Base-by-base conservation (phyloP, 2,113 vertebrate genomes). In the Anas platyrhynchos region DNA sequence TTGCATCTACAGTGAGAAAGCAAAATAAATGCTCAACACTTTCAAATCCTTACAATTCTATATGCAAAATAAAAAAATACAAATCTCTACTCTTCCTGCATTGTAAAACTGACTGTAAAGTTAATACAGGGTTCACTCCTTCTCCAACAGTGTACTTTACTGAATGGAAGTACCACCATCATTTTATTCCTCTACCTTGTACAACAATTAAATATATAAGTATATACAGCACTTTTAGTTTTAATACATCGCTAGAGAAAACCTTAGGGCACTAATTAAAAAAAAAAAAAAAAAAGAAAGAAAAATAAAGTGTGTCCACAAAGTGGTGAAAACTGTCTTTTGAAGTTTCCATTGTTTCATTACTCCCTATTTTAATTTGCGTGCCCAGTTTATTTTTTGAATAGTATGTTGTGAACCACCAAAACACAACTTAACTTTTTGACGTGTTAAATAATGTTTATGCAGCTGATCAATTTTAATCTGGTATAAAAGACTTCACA, bases 371-470 rank as follows among this genome's bases (percentile, higher is more conserved):
- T 52, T 96, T 50, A 87, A 73, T 84, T 83, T 92, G 69, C 86
- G 77, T 96, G 97, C 82, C 96, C 97, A 62, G 85, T 96, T 95
- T 93, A 77, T 94, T 97, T 91, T 97, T 97, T 96, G 97, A 97
- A 93, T 94, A 96, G 93, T 88, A 92, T 52, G 94, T 97, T 98
- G 98, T 98, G 98, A 98, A 98, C 97, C 98, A 97, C 97, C 96
- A 97, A 98, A 98, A 98, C 98, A 98, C 98, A 99, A 98, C 98
- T 98, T 97, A 98, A 98, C 97, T 98, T 98, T 97, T 96, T 84
- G 88, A 97, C 96, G 94, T 96, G 96, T 96, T 97, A 98, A 97
- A 98, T 98, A 97, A 98, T 98, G 97, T 97, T 97, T 98, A 98
- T 97, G 98, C 94, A 97, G 94, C 96, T 98, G 97, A 97, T 98